Evolutionary conservation across 2,797 vertebrate genomes (phyloP), one percentile per base, ranked within the genome.

Genomic region (Poecilia wingei): DNA sequence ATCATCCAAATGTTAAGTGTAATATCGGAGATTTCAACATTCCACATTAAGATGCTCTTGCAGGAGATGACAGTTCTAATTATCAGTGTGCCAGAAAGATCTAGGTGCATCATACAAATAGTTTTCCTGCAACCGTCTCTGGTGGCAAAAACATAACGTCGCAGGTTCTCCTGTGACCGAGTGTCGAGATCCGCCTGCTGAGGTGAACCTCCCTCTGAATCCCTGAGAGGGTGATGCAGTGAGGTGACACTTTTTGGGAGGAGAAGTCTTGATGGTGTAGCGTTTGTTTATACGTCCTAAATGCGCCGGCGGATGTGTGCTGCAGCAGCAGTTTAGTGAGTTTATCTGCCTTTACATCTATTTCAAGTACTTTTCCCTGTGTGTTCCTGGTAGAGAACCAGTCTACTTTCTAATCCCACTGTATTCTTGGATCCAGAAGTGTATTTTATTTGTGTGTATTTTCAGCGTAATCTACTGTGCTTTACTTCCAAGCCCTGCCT

Each of bases 221-320:
- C 94, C 95, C 93, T 92, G 82, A 91, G 93, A 94, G 92, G 92
- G 89, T 90, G 91, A 89, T 91, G 92, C 87, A 88, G 91, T 31
- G 89, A 88, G 93, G 93, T 94, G 95, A 94, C 93, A 93, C 82
- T 81, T 89, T 94, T 92, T 88, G 92, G 92, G 94, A 93, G 94
- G 89, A 93, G 93, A 90, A 85, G 79, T 86, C 46, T 75, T 78
- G 75, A 79, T 88, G 77, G 74, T 82, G 82, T 80, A 28, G 28
- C 13, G 10, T 75, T 43, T 83, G 45, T 87, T 75, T 75, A 57
- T 72, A 78, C 72, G 78, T 72, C 80, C 84, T 81, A 64, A 82
- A 85, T 85, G 68, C 59, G 78, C 78, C 3, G 13, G 28, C 22
- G 4, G 68, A 76, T 78, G 79, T 72, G 76, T 72, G 45, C 69